These are phyloP conservation scores for Melieria omissa DNA, from an alignment of 2,888 invertebrate genomes.

Conservation along the genomic window DNA sequence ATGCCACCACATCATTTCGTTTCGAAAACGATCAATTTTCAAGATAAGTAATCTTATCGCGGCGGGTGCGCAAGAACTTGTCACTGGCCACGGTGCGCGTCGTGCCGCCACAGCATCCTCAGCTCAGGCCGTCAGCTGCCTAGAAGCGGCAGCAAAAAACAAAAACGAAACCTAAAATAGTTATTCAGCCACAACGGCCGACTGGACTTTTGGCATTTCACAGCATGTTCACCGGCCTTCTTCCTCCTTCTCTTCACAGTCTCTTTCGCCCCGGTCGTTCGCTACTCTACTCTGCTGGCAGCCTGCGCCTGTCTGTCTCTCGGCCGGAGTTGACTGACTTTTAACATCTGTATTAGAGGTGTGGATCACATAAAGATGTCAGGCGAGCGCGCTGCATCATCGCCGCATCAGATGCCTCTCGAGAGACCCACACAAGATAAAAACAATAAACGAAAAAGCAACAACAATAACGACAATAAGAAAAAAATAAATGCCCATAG, in stretches of 20 bases:
- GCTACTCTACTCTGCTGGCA: background rate
- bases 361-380: conserved; percentile 42
- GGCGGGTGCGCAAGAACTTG: conserved; percentile 49
- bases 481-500: too few relatives aligned
- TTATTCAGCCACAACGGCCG: background rate
- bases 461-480: too few relatives aligned
- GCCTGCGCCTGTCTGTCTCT: conserved; percentile 6
- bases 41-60: conserved; percentile 57
- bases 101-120: background rate
- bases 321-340: conserved; percentile 31
- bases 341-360: conserved; percentile 48
- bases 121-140: conserved; percentile 7
- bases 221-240: conserved; percentile 27
- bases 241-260: background rate
- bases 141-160: background rate
- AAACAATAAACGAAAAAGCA: too few relatives aligned
- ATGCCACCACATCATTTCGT: conserved; percentile 65
- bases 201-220: conserved; percentile 15
- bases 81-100: conserved; percentile 37
- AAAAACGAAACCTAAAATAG: background rate
- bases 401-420: too few relatives aligned
- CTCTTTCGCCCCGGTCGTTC: background rate
- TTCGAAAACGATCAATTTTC: conserved; percentile 63
- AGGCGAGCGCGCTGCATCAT: background rate
- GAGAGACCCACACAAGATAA: too few relatives aligned